Conservation (phyloP, 35 echinoderm and acorn worm species). For the Patiria miniata region DNA sequence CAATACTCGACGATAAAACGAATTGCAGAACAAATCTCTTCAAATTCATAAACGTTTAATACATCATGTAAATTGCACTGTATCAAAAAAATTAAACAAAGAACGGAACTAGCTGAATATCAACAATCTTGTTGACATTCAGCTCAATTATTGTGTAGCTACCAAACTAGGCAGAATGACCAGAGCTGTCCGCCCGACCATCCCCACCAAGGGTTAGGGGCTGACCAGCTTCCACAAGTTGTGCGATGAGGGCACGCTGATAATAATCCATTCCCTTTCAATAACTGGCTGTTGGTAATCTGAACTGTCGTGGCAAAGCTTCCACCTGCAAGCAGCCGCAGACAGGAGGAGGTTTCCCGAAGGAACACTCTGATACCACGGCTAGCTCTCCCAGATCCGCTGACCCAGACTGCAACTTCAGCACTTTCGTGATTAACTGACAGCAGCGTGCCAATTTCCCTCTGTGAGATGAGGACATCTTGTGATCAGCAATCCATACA, state of each 20-base stretch:
- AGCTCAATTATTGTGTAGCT: slow-evolving; percentile 60
- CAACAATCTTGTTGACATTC: slow-evolving; percentile 58
- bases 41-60: not conserved
- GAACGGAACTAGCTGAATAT: slow-evolving; percentile 70
- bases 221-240: not conserved
- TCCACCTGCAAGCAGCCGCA: no score
- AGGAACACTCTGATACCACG: no score
- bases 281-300: slow-evolving; percentile 25
- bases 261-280: not conserved
- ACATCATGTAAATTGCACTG: not conserved
- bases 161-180: slow-evolving; percentile 77
- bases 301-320: no score
- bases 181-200: slow-evolving; percentile 76
- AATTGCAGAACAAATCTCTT: not conserved
- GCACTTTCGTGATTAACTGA: no score
- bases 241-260: not conserved
- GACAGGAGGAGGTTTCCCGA: no score
- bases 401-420: no score
- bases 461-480: no score
- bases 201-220: slow-evolving; percentile 54
- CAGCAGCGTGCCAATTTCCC: no score
- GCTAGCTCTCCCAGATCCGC: no score
- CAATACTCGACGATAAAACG: slow-evolving; percentile 16
- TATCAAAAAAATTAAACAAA: no score
- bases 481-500: no score